phyloP scores from a whole-genome alignment of 2,113 vertebrate genomes.

The Vanacampus margaritifer region DNA sequence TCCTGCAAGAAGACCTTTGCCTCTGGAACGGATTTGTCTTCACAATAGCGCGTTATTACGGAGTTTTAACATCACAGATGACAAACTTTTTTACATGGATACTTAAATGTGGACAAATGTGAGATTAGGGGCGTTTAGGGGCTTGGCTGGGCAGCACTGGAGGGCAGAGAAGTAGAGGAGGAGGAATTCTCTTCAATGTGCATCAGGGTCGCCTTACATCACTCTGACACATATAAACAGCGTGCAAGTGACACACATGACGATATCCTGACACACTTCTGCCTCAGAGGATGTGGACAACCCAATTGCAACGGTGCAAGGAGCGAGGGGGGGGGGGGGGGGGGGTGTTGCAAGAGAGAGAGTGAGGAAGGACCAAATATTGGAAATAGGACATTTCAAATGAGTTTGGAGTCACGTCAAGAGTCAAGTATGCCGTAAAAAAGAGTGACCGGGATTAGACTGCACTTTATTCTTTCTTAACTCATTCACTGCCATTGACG shows the following conservation, averaged over 20 bases:
- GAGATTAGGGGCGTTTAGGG: conserved; percentile 22
- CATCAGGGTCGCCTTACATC: conserved; percentile 51
- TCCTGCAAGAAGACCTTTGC: conserved; percentile 37
- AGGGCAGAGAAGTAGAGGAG: conserved; percentile 30
- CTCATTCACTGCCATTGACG: too few species aligned
- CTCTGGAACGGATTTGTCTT: conserved; percentile 35
- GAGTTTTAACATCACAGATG: background rate
- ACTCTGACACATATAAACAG: conserved; percentile 43
- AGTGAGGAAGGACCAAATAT: background rate
- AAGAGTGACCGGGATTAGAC: background rate
- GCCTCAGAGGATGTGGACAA: conserved; percentile 58
- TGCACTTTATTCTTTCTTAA: background rate
- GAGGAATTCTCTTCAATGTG: conserved; percentile 37
- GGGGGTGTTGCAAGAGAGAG: conserved; percentile 2
- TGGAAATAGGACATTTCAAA: background rate
- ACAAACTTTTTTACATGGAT: background rate
- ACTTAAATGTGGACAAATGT: conserved; percentile 4
- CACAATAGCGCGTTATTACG: conserved; percentile 6
- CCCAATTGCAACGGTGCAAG: conserved; percentile 33
- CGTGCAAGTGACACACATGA: conserved; percentile 39
- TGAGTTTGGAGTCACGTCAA: background rate
- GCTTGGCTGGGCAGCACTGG: conserved; percentile 40
- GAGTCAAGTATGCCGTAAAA: background rate
- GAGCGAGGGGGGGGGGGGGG: background rate
- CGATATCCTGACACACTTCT: conserved; percentile 60